Conservation (phyloP, 1,140 invertebrate genomes). For the Bombus haemorrhoidalis region DNA sequence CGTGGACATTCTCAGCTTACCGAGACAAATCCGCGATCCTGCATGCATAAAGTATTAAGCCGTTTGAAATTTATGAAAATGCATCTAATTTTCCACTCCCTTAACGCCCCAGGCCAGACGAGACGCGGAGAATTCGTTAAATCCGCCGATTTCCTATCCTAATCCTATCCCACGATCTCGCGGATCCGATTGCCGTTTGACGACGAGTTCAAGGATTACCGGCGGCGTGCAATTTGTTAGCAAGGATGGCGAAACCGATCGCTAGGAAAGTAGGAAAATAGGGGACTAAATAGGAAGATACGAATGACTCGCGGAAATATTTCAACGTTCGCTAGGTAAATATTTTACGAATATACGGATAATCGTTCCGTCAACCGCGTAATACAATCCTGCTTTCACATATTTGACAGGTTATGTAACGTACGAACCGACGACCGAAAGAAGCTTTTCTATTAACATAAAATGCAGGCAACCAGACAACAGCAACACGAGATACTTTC, state of each 20-base stretch:
- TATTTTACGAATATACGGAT: too few relatives aligned
- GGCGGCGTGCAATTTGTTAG: too few relatives aligned
- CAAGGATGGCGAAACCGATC: too few relatives aligned
- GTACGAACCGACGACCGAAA: background rate
- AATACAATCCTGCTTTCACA: too few relatives aligned
- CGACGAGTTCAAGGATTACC: background rate
- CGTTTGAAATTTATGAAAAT: constrained; percentile 83
- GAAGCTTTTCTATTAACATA: background rate
- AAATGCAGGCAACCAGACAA: constrained; percentile 11
- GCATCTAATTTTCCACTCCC: constrained; percentile 73
- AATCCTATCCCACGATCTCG: too few relatives aligned
- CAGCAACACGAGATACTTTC: background rate
- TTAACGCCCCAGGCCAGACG: background rate
- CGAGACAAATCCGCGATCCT: constrained; percentile 82
- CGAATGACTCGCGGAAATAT: too few relatives aligned
- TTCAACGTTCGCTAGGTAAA: too few relatives aligned
- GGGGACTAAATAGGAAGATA: too few relatives aligned
- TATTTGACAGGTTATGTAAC: background rate
- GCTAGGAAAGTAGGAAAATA: too few relatives aligned
- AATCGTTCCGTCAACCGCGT: too few relatives aligned
- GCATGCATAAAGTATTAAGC: constrained; percentile 83
- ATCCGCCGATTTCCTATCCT: background rate
- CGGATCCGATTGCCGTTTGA: background rate
- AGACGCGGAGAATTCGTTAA: background rate
- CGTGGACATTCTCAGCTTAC: constrained; percentile 83